Percentiles rank a stretch among this genome's conserved stretches.
These are phyloP conservation scores for Brachyistius frenatus DNA, from an alignment of 2,113 vertebrate species.

Conservation along the genomic window DNA sequence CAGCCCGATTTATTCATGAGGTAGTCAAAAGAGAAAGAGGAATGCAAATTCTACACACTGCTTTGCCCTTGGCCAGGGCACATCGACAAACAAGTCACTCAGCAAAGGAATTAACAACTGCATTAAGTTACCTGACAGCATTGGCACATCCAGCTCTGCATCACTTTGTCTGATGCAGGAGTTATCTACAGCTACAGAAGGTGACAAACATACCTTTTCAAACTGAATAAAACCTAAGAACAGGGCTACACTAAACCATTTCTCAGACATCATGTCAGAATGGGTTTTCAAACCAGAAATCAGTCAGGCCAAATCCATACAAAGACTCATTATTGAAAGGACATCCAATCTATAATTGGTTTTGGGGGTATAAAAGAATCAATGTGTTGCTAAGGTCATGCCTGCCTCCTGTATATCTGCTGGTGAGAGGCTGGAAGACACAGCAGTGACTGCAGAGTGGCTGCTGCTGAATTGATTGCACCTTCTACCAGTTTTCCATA, in stretches of 20 bases:
- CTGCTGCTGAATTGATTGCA: conserved; percentile 64
- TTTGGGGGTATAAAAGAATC: conserved; percentile 51
- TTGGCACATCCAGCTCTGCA: conserved; percentile 34
- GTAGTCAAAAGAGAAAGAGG: conserved; percentile 68
- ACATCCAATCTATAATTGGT: conserved; percentile 45
- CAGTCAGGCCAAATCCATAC: conserved; percentile 32
- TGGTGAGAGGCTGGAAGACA: conserved; percentile 3
- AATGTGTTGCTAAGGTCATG: conserved; percentile 65
- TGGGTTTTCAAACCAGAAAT: conserved; percentile 14
- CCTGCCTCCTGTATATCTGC: conserved; percentile 58
- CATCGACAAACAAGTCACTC: conserved; percentile 77
- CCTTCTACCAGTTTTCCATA: conserved; percentile 52
- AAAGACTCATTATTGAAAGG: conserved; percentile 40
- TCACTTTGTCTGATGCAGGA: conserved; percentile 32
- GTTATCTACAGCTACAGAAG: neutral
- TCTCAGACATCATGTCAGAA: conserved; percentile 6
- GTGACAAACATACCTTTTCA: neutral
- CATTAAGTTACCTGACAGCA: conserved; percentile 76
- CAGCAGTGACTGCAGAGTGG: conserved; percentile 43
- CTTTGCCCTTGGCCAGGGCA: conserved; percentile 76
- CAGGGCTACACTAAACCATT: neutral
- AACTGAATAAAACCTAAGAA: neutral
- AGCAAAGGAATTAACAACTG: conserved; percentile 78
- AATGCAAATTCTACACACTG: conserved; percentile 73
- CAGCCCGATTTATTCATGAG: conserved; percentile 80